phyloP scores from a whole-genome alignment of 1,140 invertebrate genomes.

The Papilio glaucus region DNA sequence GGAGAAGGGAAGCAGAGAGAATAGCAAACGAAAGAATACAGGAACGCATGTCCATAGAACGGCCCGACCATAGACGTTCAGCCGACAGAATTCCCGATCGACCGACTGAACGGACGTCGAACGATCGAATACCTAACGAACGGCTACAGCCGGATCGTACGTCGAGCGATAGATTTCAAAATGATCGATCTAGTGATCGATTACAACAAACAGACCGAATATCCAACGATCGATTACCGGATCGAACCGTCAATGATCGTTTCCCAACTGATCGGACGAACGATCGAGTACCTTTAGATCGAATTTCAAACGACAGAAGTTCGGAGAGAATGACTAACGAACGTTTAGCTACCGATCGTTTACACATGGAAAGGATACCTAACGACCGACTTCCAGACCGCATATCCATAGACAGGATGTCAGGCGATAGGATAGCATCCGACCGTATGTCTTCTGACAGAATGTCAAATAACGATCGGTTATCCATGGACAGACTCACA shows the following conservation, averaged over 20 bases:
- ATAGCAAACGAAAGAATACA: constrained; percentile 60
- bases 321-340: constrained; percentile 46
- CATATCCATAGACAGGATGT: constrained; percentile 36
- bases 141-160: constrained; percentile 37
- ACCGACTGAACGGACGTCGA: constrained; percentile 53
- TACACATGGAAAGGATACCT: constrained; percentile 43
- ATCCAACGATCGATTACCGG: constrained; percentile 43
- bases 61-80: constrained; percentile 54
- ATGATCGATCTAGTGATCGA: constrained; percentile 46
- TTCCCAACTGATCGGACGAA: constrained; percentile 45
- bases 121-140: constrained; percentile 52
- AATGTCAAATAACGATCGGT: constrained; percentile 49
- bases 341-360: constrained; percentile 42
- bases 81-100: constrained; percentile 47
- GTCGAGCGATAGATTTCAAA: constrained; percentile 39
- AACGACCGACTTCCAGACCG: constrained; percentile 41
- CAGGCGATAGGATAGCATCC: constrained; percentile 43
- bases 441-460: constrained; percentile 54
- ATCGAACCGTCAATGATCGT: constrained; percentile 46
- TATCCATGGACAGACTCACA: constrained; percentile 50
- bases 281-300: constrained; percentile 42
- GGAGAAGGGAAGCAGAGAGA: constrained; percentile 60
- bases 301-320: constrained; percentile 42
- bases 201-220: constrained; percentile 41
- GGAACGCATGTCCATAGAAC: constrained; percentile 58